Conservation (phyloP, 2,888 invertebrate species). For the Pardosa pseudoannulata region DNA sequence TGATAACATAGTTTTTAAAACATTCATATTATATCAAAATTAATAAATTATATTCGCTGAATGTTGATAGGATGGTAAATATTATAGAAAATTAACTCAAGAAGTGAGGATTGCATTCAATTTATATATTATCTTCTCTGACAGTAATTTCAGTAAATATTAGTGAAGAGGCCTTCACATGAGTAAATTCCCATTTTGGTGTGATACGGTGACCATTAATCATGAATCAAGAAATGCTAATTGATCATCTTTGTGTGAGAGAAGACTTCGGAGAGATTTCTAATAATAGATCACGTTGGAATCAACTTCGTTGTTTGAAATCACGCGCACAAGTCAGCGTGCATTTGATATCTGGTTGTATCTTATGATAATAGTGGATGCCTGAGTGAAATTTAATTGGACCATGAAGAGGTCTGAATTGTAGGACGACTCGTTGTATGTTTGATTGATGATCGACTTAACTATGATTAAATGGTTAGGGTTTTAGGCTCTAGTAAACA, state of each 20-base stretch:
- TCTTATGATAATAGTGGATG: neutral
- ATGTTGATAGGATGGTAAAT: too few species aligned
- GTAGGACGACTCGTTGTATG: too few species aligned
- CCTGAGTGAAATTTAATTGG: slow-evolving; percentile 2
- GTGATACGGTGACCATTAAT: neutral
- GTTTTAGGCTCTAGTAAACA: too few species aligned
- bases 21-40: too few species aligned
- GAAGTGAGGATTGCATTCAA: too few species aligned
- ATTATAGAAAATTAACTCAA: too few species aligned
- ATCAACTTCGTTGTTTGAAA: neutral
- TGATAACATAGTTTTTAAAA: too few species aligned
- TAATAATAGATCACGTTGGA: neutral
- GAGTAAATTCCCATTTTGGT: neutral
- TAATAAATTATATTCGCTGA: too few species aligned
- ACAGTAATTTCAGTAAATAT: neutral
- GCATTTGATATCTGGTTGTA: neutral
- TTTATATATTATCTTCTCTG: too few species aligned
- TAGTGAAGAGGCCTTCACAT: neutral
- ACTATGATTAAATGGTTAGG: too few species aligned
- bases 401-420: neutral
- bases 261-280: neutral
- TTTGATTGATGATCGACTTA: too few species aligned
- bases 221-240: slow-evolving; percentile 4
- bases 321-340: neutral
- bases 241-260: neutral